These are phyloP conservation scores for Trichonephila inaurata DNA, from an alignment of 1,140 invertebrate species.

Conservation along the genomic window DNA sequence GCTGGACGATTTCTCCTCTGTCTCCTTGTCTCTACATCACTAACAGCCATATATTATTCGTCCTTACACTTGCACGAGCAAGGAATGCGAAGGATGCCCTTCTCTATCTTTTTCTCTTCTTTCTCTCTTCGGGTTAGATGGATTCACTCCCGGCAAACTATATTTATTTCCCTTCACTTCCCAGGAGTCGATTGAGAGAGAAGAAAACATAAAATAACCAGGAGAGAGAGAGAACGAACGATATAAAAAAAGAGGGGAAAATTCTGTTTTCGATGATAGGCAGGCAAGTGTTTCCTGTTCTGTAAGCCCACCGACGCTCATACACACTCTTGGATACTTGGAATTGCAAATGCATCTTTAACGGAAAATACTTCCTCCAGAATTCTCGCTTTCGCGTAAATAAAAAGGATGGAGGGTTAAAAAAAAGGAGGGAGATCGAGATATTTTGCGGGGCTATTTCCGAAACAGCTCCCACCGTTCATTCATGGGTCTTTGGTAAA, in stretches of 20 bases:
- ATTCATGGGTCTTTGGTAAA: background rate
- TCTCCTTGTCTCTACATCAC: conserved; percentile 55
- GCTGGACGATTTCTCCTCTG: conserved; percentile 57
- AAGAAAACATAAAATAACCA: conserved; percentile 62
- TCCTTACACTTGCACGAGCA: conserved; percentile 70
- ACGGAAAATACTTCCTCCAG: conserved; percentile 54
- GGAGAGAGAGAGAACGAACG: background rate
- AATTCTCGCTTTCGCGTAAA: background rate
- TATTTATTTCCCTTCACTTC: conserved; percentile 66
- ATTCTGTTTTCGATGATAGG: conserved; percentile 73
- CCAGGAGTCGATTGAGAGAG: conserved; percentile 19
- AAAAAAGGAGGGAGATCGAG: background rate
- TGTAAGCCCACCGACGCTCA: conserved; percentile 46
- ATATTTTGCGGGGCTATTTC: conserved; percentile 57
- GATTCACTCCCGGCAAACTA: conserved; percentile 25
- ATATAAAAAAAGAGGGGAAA: conserved; percentile 17
- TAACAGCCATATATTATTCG: conserved; percentile 71
- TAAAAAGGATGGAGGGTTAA: background rate
- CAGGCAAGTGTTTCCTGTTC: conserved; percentile 74
- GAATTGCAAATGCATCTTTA: conserved; percentile 76
- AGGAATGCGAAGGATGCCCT: conserved; percentile 17
- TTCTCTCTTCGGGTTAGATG: conserved; percentile 48
- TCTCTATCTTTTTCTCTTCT: background rate
- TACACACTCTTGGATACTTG: conserved; percentile 40
- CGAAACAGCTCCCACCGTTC: background rate